A percentile compares a stretch with the other conserved stretches of the same genome.
Conservation (phyloP, 2,113 vertebrate genomes). For the Alligator mississippiensis region DNA sequence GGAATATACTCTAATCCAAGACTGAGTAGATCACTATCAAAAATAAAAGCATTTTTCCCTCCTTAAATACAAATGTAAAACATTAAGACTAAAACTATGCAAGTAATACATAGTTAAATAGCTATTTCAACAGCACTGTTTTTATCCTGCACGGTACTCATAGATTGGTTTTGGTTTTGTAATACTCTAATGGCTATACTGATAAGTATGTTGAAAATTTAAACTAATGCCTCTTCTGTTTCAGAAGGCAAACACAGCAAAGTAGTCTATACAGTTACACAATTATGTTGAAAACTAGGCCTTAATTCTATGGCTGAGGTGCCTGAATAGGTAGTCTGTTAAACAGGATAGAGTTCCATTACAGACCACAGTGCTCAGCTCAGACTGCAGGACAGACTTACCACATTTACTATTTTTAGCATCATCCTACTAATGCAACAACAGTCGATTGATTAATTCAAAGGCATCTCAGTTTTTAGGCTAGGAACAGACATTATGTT, state of each 20-base stretch:
- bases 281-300: neutral
- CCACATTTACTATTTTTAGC: neutral
- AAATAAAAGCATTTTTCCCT: neutral
- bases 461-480: no score
- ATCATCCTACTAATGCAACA: neutral
- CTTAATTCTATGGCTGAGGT: neutral
- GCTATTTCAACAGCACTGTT: neutral
- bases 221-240: neutral
- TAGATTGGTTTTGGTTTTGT: neutral
- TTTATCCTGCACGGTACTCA: neutral
- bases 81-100: neutral
- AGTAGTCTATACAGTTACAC: neutral
- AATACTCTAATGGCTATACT: neutral
- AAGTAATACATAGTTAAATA: neutral
- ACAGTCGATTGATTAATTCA: neutral
- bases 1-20: neutral
- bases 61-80: neutral
- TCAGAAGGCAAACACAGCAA: neutral
- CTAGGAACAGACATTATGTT: no score
- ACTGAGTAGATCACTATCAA: conserved; percentile 1
- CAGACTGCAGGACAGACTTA: neutral
- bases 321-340: neutral
- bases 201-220: neutral
- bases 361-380: neutral
- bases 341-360: neutral